phyloP scores from a whole-genome alignment of 1,140 invertebrate species.

The Dinothrombium tinctorium region DNA sequence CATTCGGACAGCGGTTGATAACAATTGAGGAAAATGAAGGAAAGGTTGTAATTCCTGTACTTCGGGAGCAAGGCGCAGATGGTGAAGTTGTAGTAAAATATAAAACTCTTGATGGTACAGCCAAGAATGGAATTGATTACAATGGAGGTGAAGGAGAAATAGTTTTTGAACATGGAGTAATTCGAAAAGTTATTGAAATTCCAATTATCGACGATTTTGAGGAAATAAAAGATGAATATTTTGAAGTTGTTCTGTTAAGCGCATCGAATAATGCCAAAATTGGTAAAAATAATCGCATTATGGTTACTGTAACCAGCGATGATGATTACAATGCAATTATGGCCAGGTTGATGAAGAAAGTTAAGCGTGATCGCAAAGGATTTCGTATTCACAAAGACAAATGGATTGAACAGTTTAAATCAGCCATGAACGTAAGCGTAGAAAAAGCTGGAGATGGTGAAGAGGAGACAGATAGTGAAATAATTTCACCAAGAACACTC shows the following conservation, averaged over 20 bases:
- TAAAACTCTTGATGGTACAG: slow-evolving; percentile 33
- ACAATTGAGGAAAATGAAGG: slow-evolving; percentile 36
- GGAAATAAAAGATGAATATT: slow-evolving; percentile 38
- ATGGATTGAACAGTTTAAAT: slow-evolving; percentile 31
- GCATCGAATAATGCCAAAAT: slow-evolving; percentile 29
- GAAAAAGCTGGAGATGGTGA: slow-evolving; percentile 22
- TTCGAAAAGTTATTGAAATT: slow-evolving; percentile 29
- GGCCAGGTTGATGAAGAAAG: slow-evolving; percentile 29
- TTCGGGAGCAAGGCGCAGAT: slow-evolving; percentile 30
- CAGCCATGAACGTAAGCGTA: slow-evolving; percentile 38
- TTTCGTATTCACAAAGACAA: slow-evolving; percentile 29
- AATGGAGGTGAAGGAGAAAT: slow-evolving; percentile 28
- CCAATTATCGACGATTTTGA: slow-evolving; percentile 34
- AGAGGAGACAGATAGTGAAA: not conserved
- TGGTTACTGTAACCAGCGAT: slow-evolving; percentile 41
- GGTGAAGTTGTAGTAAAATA: slow-evolving; percentile 30
- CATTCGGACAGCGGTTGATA: slow-evolving; percentile 32
- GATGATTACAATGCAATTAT: slow-evolving; percentile 37
- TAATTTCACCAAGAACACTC: slow-evolving; percentile 28
- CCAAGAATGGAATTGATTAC: slow-evolving; percentile 30
- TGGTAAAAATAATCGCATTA: slow-evolving; percentile 29
- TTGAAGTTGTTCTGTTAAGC: slow-evolving; percentile 33
- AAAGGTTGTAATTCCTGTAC: slow-evolving; percentile 27
- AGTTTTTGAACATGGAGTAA: slow-evolving; percentile 32
- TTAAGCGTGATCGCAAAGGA: slow-evolving; percentile 31